phyloP scores from a whole-genome alignment of 2,113 vertebrate species.

The Amblyopsis rosae region DNA sequence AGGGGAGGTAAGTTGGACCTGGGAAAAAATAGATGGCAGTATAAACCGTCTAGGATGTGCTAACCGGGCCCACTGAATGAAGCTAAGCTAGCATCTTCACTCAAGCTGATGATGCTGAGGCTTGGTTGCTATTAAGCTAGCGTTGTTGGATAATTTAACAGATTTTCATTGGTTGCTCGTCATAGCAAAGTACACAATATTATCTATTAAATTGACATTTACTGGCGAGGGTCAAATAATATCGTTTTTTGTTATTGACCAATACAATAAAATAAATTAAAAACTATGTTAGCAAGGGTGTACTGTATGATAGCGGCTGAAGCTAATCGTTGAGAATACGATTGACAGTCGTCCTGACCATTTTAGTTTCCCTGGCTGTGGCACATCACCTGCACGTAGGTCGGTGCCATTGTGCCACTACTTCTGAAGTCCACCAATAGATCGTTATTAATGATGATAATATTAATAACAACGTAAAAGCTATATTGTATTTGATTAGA shows the following conservation, averaged over 20 bases:
- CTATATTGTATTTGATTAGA: too few relatives aligned
- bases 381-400: not conserved
- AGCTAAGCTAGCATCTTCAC: conserved; percentile 51
- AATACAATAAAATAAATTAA: too few relatives aligned
- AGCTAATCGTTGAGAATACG: conserved; percentile 45
- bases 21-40: conserved; percentile 1
- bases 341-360: conserved; percentile 12
- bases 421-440: not conserved
- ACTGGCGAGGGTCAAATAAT: too few relatives aligned
- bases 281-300: conserved; percentile 10
- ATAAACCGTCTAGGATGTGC: conserved; percentile 36
- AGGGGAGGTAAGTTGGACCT: conserved; percentile 67
- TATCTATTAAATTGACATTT: too few relatives aligned
- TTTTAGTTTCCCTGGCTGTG: not conserved
- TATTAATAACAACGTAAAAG: too few relatives aligned
- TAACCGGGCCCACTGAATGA: conserved; percentile 45
- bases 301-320: conserved; percentile 37
- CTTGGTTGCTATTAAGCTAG: conserved; percentile 39
- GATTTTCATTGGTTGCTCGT: not conserved
- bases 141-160: not conserved
- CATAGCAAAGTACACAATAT: not conserved
- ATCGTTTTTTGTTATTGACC: not conserved
- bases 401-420: not conserved
- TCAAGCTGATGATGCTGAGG: conserved; percentile 26
- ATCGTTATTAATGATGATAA: too few relatives aligned